A percentile compares a stretch with the other conserved stretches of the same genome.
Evolutionary conservation across 2,797 vertebrate genomes (phyloP).

Genomic region (Gallirallus australis): DNA sequence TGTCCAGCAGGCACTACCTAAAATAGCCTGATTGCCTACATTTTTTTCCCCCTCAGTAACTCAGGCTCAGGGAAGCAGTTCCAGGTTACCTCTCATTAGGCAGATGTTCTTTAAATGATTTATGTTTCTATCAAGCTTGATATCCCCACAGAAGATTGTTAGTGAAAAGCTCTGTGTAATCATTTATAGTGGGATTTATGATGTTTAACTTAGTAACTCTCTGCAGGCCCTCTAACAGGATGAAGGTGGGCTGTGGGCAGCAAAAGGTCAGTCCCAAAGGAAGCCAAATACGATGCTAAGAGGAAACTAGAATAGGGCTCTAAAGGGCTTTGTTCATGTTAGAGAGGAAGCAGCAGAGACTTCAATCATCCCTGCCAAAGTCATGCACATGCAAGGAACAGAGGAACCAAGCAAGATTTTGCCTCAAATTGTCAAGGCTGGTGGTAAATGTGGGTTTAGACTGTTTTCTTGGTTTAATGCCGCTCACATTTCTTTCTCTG

Average conservation of each 20-base stretch:
- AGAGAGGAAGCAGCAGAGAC: constrained; percentile 48
- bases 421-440: not conserved
- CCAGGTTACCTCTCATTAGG: constrained; percentile 71
- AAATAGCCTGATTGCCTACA: not conserved
- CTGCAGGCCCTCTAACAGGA: constrained; percentile 56
- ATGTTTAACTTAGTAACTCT: constrained; percentile 71
- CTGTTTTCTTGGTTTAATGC: not conserved
- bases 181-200: constrained; percentile 74
- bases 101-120: constrained; percentile 73
- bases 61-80: constrained; percentile 50
- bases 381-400: not conserved
- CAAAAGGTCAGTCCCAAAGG: constrained; percentile 69
- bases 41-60: not conserved
- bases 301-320: constrained; percentile 49
- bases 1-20: not conserved
- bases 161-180: constrained; percentile 75
- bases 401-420: not conserved
- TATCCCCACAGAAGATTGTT: constrained; percentile 72
- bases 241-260: constrained; percentile 58
- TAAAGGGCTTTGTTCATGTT: constrained; percentile 35
- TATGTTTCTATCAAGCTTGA: constrained; percentile 69
- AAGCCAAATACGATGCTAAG: constrained; percentile 71
- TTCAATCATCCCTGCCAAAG: constrained; percentile 47
- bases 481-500: not conserved
- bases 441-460: not conserved